Percentiles rank a stretch among this genome's conserved stretches.
Conservation (phyloP, 23 tunicate genomes). For the Trididemnum clinides region DNA sequence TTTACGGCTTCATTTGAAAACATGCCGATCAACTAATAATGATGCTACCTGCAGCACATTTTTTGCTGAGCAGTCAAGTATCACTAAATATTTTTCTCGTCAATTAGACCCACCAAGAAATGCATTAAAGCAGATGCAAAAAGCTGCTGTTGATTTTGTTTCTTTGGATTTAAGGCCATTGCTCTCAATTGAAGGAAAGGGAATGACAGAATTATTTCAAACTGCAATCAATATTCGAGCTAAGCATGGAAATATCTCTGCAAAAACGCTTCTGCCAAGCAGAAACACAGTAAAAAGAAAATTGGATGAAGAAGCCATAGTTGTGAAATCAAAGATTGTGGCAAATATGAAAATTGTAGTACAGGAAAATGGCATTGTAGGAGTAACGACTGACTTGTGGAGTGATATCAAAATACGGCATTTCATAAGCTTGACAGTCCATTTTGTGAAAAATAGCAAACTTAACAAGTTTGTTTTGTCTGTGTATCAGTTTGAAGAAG, state of each 20-base stretch:
- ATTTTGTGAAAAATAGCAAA: background rate
- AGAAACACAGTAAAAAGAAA: background rate
- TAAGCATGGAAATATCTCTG: background rate
- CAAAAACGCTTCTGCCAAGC: background rate
- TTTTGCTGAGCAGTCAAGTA: background rate
- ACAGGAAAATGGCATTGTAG: background rate
- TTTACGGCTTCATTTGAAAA: background rate
- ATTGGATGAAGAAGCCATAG: too few species aligned
- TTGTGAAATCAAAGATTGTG: too few species aligned
- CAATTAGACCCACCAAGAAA: background rate
- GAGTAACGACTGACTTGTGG: background rate
- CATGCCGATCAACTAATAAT: background rate
- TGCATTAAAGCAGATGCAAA: background rate
- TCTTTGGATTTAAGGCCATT: too few species aligned
- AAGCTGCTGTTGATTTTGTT: background rate
- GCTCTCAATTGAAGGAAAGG: too few species aligned
- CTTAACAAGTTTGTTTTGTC: background rate
- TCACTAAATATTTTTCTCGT: background rate
- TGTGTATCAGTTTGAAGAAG: background rate
- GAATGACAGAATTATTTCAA: too few species aligned
- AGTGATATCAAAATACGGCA: background rate
- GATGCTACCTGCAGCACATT: background rate
- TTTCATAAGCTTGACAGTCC: background rate
- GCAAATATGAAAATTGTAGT: background rate
- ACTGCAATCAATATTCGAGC: too few species aligned